A percentile compares a stretch with the other conserved stretches of the same genome.
Evolutionary conservation across 2,113 vertebrate species (phyloP).

Genomic region (Numida meleagris): DNA sequence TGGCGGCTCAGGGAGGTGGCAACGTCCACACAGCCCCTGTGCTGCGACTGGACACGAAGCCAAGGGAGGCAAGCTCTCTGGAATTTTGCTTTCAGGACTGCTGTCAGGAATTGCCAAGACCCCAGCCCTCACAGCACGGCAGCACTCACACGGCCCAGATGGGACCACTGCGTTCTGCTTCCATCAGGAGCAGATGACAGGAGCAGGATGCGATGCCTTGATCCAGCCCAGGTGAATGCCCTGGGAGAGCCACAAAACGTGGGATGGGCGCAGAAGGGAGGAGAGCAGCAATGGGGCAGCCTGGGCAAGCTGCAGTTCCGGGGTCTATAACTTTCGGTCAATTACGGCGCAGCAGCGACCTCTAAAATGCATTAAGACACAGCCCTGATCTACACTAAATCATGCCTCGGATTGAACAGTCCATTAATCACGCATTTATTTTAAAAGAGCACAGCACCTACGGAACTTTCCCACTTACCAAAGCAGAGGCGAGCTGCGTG

Average conservation of each 20-base stretch:
- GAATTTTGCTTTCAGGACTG: neutral
- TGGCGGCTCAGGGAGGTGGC: neutral
- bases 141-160: neutral
- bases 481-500: neutral
- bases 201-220: neutral
- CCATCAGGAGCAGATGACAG: neutral
- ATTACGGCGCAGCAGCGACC: neutral
- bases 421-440: neutral
- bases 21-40: neutral
- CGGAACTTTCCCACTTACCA: neutral
- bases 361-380: neutral
- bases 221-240: neutral
- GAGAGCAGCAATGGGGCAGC: accelerated
- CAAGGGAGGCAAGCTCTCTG: neutral
- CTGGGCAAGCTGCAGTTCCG: neutral
- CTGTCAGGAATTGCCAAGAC: neutral
- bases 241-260: neutral
- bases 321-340: neutral
- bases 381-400: neutral
- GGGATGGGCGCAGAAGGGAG: neutral
- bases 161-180: neutral
- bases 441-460: constrained; percentile 6
- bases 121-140: neutral
- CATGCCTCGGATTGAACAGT: neutral
- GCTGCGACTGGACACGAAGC: neutral